phyloP scores from a whole-genome alignment of 2,797 vertebrate species.

The Macrochelys suwanniensis region DNA sequence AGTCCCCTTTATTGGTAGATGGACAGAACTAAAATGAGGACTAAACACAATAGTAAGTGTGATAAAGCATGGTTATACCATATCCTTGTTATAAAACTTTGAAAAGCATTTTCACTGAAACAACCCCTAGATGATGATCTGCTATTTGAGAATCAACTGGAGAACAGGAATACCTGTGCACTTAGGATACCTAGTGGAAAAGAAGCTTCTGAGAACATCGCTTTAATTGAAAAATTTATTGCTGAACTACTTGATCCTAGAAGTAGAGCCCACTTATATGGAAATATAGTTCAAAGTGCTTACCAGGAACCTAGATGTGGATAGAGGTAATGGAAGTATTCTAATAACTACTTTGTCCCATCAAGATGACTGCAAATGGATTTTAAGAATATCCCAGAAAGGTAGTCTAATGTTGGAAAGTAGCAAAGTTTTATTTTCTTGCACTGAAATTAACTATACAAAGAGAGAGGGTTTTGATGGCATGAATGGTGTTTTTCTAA shows the following conservation, averaged over 20 bases:
- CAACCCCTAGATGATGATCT: background rate
- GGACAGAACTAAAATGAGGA: background rate
- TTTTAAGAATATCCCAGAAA: background rate
- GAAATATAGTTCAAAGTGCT: background rate
- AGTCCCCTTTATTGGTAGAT: background rate
- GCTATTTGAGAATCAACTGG: background rate
- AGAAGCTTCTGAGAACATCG: background rate
- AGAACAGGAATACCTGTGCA: background rate
- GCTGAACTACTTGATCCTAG: background rate
- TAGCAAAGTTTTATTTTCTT: background rate
- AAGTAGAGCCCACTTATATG: background rate
- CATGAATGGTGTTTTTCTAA: background rate
- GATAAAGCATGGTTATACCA: background rate
- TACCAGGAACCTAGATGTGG: background rate
- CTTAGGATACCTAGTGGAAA: background rate
- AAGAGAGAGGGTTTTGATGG: background rate
- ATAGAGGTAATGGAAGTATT: background rate
- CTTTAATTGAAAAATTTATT: background rate
- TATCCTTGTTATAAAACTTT: slow-evolving; percentile 1
- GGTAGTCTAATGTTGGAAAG: background rate
- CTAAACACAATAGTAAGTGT: background rate
- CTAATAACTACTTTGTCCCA: background rate
- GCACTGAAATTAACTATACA: background rate
- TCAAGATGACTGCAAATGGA: background rate
- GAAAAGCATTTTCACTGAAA: background rate